These are phyloP conservation scores for Eulacestoma nigropectus DNA, from an alignment of 2,113 vertebrate genomes.

Conservation along the genomic window DNA sequence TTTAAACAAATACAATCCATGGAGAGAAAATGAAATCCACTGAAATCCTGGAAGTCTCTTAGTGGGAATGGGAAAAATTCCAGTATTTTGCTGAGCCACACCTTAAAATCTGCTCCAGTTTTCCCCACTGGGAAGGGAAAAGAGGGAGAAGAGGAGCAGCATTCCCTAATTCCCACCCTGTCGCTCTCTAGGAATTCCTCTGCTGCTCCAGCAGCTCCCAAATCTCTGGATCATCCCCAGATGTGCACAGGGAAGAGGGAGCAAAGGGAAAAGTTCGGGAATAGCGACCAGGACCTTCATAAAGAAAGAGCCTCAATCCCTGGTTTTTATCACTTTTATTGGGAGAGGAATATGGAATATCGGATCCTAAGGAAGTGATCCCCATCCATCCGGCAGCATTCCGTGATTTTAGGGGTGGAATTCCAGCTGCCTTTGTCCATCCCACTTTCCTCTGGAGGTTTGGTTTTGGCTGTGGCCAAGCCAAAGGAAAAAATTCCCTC, in stretches of 20 bases:
- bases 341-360: neutral
- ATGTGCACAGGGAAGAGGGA: neutral
- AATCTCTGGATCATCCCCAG: neutral
- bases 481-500: neutral
- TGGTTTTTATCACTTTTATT: neutral
- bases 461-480: neutral
- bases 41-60: neutral
- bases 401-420: neutral
- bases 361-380: neutral
- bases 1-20: neutral
- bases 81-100: neutral
- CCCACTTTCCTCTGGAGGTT: neutral
- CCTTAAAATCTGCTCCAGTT: neutral
- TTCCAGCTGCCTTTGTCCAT: no score
- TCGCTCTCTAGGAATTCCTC: neutral
- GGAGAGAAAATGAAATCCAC: neutral
- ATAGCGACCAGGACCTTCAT: accelerated
- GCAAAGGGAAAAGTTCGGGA: neutral
- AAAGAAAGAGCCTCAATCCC: neutral
- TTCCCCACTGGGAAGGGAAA: neutral
- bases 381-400: neutral
- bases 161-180: neutral
- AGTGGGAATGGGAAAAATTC: neutral
- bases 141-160: neutral
- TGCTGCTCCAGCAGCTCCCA: accelerated